These are phyloP conservation scores for Xenotilapia caudafasciata DNA, from an alignment of 2,113 vertebrate genomes.

Conservation along the genomic window DNA sequence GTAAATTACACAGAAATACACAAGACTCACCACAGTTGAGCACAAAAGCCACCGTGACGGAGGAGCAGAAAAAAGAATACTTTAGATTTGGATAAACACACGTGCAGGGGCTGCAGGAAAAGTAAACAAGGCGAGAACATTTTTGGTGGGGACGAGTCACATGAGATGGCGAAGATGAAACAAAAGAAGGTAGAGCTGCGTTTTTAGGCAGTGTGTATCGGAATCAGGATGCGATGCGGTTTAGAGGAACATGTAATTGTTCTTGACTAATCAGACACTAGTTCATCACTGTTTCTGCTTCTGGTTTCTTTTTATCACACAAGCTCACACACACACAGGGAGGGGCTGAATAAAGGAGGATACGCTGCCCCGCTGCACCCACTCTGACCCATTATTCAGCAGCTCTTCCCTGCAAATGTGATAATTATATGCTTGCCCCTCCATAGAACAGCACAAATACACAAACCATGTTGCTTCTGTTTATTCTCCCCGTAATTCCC, in stretches of 20 bases:
- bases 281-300: neutral
- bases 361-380: conserved; percentile 39
- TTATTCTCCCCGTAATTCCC: conserved; percentile 51
- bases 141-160: conserved; percentile 2
- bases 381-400: conserved; percentile 64
- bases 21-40: conserved; percentile 61
- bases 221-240: neutral
- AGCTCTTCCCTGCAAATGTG: conserved; percentile 75
- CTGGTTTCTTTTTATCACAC: neutral
- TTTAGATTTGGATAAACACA: conserved; percentile 66
- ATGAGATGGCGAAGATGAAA: conserved; percentile 4
- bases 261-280: neutral
- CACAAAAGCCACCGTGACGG: conserved; percentile 63
- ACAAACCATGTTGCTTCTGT: conserved; percentile 63
- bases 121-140: conserved; percentile 54
- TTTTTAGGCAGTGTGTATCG: neutral
- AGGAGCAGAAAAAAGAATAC: conserved; percentile 46
- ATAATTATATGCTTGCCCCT: conserved; percentile 73
- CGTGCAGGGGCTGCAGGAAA: conserved; percentile 45
- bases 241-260: neutral
- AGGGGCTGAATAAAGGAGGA: conserved; percentile 29
- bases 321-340: neutral
- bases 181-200: neutral
- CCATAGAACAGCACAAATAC: conserved; percentile 60
- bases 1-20: conserved; percentile 70